phyloP scores from a whole-genome alignment of 2,888 invertebrate genomes.

The Brassicogethes aeneus region DNA sequence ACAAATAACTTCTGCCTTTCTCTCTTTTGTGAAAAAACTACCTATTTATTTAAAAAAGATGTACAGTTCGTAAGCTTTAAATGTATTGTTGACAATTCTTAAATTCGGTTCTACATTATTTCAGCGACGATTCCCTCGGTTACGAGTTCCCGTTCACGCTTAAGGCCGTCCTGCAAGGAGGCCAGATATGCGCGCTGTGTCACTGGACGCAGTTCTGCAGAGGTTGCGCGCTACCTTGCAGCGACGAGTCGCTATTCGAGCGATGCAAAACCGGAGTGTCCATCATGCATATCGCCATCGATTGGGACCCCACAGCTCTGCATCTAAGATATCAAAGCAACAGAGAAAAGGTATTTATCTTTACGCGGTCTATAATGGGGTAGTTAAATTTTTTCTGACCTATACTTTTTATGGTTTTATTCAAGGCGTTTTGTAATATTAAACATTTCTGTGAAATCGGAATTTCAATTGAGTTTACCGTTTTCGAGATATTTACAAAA shows the following conservation, averaged over 20 bases:
- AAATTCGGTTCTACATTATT: too few species aligned
- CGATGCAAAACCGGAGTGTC: slow-evolving; percentile 25
- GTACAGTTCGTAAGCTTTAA: too few species aligned
- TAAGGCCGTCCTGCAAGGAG: slow-evolving; percentile 66
- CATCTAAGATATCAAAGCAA: slow-evolving; percentile 62
- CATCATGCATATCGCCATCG: slow-evolving; percentile 62
- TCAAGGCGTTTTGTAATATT: too few species aligned
- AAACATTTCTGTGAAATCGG: too few species aligned
- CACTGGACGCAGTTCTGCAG: slow-evolving; percentile 77
- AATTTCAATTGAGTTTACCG: too few species aligned
- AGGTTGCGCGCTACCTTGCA: slow-evolving; percentile 73
- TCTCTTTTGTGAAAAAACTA: too few species aligned
- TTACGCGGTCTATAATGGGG: not conserved
- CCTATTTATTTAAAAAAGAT: too few species aligned
- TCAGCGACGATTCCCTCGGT: slow-evolving; percentile 83
- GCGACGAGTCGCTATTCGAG: slow-evolving; percentile 44
- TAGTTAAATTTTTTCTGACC: too few species aligned
- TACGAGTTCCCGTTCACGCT: slow-evolving; percentile 89
- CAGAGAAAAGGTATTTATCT: slow-evolving; percentile 31
- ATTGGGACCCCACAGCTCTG: slow-evolving; percentile 92
- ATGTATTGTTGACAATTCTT: too few species aligned
- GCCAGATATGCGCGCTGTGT: slow-evolving; percentile 66
- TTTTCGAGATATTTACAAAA: too few species aligned
- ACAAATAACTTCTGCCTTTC: too few species aligned
- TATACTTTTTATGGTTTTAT: too few species aligned